Evolutionary conservation across 2,888 invertebrate genomes (phyloP), one percentile per base, ranked within the genome.

Genomic region (Ornithoptera alexandrae): DNA sequence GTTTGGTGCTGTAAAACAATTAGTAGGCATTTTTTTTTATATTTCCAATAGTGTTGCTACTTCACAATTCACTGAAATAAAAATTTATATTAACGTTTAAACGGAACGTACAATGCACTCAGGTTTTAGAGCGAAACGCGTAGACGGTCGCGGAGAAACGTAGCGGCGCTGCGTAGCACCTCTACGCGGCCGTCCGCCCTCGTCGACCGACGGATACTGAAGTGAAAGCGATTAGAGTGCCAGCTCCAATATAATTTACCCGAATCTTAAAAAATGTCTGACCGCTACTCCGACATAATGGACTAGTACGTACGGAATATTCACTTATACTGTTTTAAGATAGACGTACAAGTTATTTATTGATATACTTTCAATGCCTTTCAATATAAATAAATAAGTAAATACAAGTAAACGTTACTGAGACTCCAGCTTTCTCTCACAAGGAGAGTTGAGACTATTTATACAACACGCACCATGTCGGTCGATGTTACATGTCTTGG

Each of bases 161-260:
- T 66, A 56, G 81, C 77, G 80, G 77, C 78, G 79, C 83, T 81
- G 72, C 82, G 87, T 82, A 82, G 79, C 75, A 72, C 18, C 46
- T 58, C 76, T 73, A 79, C 82, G 82, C 82, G 83, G 74, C 82
- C 79, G 80, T 72, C 79, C 77, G 66, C 66, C 58, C 72, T 76
- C 77, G 72, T 70, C 72, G 74, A 75, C 74, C 74, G 77, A 78
- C 77, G 78, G 72, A 76, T 73, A 85, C 88, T 87, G 85, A 72
- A 78, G 79, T 73, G 74, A 76, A 71, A 71, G 72, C 74, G 72
- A 46, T 74, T 62, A 84, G 78, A 85, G 81, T 87, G 72, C 85
- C 86, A 83, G 82, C 77, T 75, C 60, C 36, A 53, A 62, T 57
- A 56, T 70, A 58, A 63, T 70, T 70, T 70, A 65, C 65, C 66